Base-by-base conservation (phyloP, 2,113 vertebrate species). In the Datnioides undecimradiatus region DNA sequence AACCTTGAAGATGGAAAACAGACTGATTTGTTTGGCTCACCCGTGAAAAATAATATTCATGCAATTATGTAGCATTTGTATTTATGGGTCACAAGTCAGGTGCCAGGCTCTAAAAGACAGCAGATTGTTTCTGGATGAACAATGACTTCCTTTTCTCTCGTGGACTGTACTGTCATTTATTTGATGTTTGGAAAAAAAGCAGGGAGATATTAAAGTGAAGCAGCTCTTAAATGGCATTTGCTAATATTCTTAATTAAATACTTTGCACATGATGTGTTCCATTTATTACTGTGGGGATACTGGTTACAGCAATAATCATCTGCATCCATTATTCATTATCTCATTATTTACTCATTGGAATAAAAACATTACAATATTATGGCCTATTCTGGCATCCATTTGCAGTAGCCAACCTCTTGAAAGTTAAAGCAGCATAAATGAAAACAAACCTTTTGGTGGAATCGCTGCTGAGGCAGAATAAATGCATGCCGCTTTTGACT, bases 1-100 rank as follows among this genome's bases (percentile, higher is more conserved):
- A 77, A 85, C 84, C 85, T 89, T 84, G 72, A 73, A 54, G 63
- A 60, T 48, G 31, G 57, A 69, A 86, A 85, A 79, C 62, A 73
- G 64, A 38, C 38, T 76, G 41, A 77, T 83, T 78, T 82, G 67
- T 79, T 83, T 85, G 58, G 17, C 72, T 69, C 49, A 58, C 16
- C 23, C 21, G 10, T 65, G 82, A 38, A 33, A 63, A 73, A 76
- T 79, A 65, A 70, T 71, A 73, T 73, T 71, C 77, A 68, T 69
- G 29, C 46, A 82, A 74, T 79, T 60, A 76, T 71, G 43, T 49
- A 45, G 52, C 62, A 10, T 58, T 85, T 68, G 46, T 75, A 31
- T 66, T 65, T 68, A 72, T 63, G 67, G 69, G 51, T 63, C 57
- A 70, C 52, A 33, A 58, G 60, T 45, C 60, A 68, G 43, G 41